phyloP scores from a whole-genome alignment of 2,797 vertebrate genomes.

The Cirrhinus mrigala region DNA sequence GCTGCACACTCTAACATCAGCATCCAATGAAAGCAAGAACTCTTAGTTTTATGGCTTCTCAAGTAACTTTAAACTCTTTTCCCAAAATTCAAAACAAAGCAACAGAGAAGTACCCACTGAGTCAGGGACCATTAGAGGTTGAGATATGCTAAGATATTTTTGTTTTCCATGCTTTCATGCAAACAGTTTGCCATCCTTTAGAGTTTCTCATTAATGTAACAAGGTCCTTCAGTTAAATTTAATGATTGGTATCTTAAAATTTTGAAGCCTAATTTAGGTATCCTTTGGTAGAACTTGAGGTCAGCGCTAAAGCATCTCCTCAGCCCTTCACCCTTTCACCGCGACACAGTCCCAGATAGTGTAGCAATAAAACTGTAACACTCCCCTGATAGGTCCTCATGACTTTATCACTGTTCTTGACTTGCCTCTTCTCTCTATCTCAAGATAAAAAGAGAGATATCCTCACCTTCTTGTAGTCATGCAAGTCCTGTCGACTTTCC shows the following conservation, averaged over 20 bases:
- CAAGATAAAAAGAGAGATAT: background rate
- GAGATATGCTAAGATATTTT: slow-evolving; percentile 1
- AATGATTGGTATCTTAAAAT: background rate
- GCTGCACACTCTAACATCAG: slow-evolving; percentile 25
- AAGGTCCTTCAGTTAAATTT: background rate
- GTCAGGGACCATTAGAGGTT: slow-evolving; percentile 25
- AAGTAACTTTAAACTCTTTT: slow-evolving; percentile 46
- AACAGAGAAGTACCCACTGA: slow-evolving; percentile 18
- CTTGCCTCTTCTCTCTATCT: background rate
- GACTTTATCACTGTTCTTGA: background rate
- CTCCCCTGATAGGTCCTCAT: background rate
- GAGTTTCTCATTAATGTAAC: background rate
- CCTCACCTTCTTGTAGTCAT: background rate
- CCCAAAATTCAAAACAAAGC: slow-evolving; percentile 37
- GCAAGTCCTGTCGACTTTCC: background rate
- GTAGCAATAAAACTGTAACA: background rate
- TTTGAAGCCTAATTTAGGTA: slow-evolving; percentile 9
- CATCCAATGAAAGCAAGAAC: slow-evolving; percentile 39
- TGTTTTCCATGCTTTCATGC: slow-evolving; percentile 6
- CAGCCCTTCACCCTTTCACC: background rate
- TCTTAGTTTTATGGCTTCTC: slow-evolving; percentile 50
- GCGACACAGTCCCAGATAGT: background rate
- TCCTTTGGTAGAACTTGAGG: background rate
- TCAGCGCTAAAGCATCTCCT: background rate
- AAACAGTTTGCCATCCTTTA: slow-evolving; percentile 6